Base-by-base conservation (phyloP, 2,113 vertebrate genomes). In the Epinephelus lanceolatus region DNA sequence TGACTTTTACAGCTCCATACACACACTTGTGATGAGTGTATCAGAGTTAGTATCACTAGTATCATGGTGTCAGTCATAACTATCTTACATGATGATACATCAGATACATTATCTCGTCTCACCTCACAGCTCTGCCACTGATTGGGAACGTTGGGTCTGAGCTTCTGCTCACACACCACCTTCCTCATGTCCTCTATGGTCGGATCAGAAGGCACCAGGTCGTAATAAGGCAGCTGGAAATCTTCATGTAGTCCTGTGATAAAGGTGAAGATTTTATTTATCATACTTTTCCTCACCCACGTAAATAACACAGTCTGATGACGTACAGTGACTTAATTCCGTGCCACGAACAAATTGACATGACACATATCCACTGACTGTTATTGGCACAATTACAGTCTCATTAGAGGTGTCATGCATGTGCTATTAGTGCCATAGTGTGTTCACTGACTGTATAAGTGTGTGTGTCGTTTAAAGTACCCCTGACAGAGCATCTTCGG, bases 91-190 rank as follows among this genome's bases (percentile, higher is more conserved):
- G 59, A 49, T 40, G 5, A 45, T 17, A 69, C 5, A 65, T 51
- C 40, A 70, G 30, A 56, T 1, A 40, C 21, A 12, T 21, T 25
- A 18, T 45, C 60, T 33, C 2, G 17, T 68, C 88, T 96, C 96
- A 99, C 98, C 97, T 99, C 98, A 84, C 97, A 99, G 94, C 97
- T 99, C 91, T 99, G 98, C 98, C 98, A 99, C 92, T 98, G 98
- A 93, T 99, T 99, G 71, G 97, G 98, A 85, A 99, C 94, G 90
- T 90, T 98, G 70, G 98, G 98, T 87, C 98, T 95, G 73, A 97
- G 95, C 78, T 97, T 99, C 96, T 98, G 98, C 71, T 99, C 98
- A 89, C 98, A 99, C 75, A 98, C 97, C 19, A 98, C 97, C 81
- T 95, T 98, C 91, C 94, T 97, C 97, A 99, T 98, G 42, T 99